These are phyloP conservation scores for Talpa occidentalis DNA, from an alignment of 2,113 vertebrate species.

Conservation along the genomic window DNA sequence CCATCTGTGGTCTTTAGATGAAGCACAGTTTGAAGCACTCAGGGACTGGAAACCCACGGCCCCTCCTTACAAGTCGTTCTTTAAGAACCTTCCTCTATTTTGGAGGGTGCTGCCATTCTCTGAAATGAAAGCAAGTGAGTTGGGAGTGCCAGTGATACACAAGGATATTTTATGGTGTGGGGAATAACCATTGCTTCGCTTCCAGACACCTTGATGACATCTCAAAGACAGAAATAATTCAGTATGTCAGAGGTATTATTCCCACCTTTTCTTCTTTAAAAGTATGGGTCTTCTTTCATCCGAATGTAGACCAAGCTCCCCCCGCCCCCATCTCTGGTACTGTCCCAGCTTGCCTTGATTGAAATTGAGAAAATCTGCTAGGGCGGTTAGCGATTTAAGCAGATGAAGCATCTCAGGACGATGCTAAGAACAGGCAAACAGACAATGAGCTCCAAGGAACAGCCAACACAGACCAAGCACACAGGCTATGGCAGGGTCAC, in stretches of 20 bases:
- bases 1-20: background rate
- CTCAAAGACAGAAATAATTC: conserved; percentile 7
- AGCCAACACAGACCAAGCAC: background rate
- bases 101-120: background rate
- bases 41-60: background rate
- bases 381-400: background rate
- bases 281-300: background rate
- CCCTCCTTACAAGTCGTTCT: background rate
- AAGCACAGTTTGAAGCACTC: background rate
- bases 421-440: background rate
- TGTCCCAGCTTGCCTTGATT: background rate
- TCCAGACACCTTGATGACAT: background rate
- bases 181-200: background rate
- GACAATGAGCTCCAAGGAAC: background rate
- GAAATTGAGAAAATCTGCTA: background rate
- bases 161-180: background rate
- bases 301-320: background rate
- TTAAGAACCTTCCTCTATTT: background rate
- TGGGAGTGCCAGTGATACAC: background rate
- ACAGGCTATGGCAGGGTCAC: background rate
- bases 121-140: background rate
- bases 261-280: background rate
- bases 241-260: background rate
- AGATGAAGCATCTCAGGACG: background rate
- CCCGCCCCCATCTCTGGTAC: background rate